Conservation (phyloP, 2,797 vertebrate species). For the Sciurus vulgaris region DNA sequence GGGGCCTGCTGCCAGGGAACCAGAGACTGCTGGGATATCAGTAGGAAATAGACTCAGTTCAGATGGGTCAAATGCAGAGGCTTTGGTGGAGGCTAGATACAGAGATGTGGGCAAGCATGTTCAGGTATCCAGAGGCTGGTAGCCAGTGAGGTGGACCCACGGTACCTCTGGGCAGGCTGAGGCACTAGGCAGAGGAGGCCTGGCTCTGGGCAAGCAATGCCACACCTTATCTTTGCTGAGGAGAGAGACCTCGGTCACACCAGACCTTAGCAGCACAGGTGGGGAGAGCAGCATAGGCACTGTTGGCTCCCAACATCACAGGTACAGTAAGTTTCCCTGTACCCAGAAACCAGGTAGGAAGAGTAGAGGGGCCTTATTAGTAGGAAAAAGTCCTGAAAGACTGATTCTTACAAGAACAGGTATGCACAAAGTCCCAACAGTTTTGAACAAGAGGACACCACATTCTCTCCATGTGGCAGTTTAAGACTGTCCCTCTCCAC, state of each 20-base stretch:
- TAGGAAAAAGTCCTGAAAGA: neutral
- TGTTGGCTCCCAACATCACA: neutral
- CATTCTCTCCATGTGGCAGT: neutral
- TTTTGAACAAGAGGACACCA: neutral
- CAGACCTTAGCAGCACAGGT: neutral
- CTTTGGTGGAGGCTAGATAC: neutral
- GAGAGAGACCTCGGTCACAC: neutral
- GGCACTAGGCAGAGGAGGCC: neutral
- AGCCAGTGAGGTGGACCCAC: fast-evolving
- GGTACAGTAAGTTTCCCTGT: neutral
- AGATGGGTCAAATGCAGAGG: neutral
- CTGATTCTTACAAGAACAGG: neutral
- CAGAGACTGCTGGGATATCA: neutral
- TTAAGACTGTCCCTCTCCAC: neutral
- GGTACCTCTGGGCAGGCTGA: neutral
- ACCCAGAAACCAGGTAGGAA: neutral
- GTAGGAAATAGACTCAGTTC: neutral
- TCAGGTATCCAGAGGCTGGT: neutral
- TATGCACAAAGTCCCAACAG: neutral
- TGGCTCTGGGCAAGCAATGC: no score
- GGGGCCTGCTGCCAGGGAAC: neutral
- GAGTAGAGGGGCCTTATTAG: neutral
- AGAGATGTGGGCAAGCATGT: neutral
- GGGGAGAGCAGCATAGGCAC: neutral
- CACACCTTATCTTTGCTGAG: neutral